Evolutionary conservation across 2,797 vertebrate species (phyloP), one percentile per base, ranked within the genome.

Genomic region (Coreius guichenoti): DNA sequence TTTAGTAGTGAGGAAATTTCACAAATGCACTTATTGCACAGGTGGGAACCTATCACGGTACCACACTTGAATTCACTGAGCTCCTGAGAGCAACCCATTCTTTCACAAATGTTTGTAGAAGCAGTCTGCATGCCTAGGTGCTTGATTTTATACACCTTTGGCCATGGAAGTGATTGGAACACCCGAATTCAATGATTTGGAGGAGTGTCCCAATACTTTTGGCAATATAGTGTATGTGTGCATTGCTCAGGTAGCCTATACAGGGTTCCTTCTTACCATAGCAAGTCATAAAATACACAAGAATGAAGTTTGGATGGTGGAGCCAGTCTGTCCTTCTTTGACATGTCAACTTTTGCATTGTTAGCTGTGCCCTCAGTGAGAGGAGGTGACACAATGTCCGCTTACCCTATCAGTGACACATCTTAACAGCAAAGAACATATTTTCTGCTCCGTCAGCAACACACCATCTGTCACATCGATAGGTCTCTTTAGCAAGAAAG

Each of bases 371-470:
- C 70, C 83, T 54, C 67, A n/a, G 33, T 14, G 43, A 74, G 72
- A 78, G 29, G 76, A 87, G 74, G 86, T 83, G 89, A 88, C 84
- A 61, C 12, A 11, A 36, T 69, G 82, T 81, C 84, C 49, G n/a
- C 82, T 83, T 39, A 36, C 76, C 81, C 43, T 84, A 82, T 86
- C 82, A 47, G 36, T 80, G 85, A 86, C 78, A 33, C 75, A 82
- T 87, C 63, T 69, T 81, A 19, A 65, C 70, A 77, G 51, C 69
- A 29, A 76, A 85, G 36, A 83, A 69, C 76, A 78, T 83, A 73
- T 83, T 88, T 91, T 86, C 61, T 80, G 86, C 89, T 82, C 69
- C 16, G n/a, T 88, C 88, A 87, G 88, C 88, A 84, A 67, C 77
- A 73, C 61, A 74, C 88, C 84, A 90, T 91, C 86, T 87, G 88